Evolutionary conservation across 2,888 invertebrate genomes (phyloP).

Genomic region (Pandemis heparana): DNA sequence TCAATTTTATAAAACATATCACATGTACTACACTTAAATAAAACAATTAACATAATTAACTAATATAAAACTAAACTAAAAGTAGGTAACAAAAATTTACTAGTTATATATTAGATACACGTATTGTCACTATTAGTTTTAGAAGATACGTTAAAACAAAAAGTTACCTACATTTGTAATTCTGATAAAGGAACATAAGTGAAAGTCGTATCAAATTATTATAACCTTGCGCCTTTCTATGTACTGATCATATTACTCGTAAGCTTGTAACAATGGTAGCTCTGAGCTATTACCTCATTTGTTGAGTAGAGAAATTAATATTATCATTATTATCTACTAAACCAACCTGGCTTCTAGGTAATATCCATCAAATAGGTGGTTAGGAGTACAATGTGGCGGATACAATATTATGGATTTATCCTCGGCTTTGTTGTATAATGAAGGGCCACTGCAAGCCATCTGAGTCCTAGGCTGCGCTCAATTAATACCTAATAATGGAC

Average conservation of each 20-base stretch:
- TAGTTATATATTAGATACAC: too few relatives aligned
- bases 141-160: too few relatives aligned
- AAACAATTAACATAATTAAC: too few relatives aligned
- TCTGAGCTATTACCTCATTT: conserved; percentile 14
- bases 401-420: conserved; percentile 77
- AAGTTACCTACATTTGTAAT: too few relatives aligned
- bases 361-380: conserved; percentile 69
- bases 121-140: too few relatives aligned
- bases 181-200: not conserved
- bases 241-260: not conserved
- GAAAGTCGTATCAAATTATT: not conserved
- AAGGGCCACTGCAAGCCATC: conserved; percentile 73
- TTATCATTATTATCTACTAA: conserved; percentile 44
- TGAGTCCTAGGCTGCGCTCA: conserved; percentile 69
- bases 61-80: too few relatives aligned
- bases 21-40: too few relatives aligned
- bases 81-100: too few relatives aligned
- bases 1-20: too few relatives aligned
- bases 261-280: not conserved
- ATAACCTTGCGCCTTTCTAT: not conserved
- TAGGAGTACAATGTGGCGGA: conserved; percentile 74
- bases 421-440: conserved; percentile 77
- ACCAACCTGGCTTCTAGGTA: conserved; percentile 65
- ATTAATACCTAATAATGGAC: conserved; percentile 60
- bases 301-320: conserved; percentile 61